Evolutionary conservation across 2,797 vertebrate species (phyloP).

Genomic region (Pseudochirops cupreus): DNA sequence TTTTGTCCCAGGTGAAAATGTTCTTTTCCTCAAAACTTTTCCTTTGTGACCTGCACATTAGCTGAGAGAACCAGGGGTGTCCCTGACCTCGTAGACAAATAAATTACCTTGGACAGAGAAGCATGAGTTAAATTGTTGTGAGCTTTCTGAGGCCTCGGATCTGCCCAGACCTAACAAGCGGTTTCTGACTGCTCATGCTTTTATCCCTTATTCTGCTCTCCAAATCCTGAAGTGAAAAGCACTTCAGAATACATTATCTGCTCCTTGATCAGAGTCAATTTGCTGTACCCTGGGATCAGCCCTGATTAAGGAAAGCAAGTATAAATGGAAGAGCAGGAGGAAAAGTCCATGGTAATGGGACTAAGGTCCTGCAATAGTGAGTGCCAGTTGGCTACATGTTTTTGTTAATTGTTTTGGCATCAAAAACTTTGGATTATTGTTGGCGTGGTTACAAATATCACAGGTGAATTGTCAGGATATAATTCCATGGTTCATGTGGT

Average conservation of each 20-base stretch:
- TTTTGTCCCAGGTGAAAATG: background rate
- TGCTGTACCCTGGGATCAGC: background rate
- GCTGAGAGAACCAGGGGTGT: background rate
- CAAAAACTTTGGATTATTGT: background rate
- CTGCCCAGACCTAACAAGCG: background rate
- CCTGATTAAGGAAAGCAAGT: background rate
- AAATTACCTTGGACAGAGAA: background rate
- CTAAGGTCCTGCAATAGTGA: background rate
- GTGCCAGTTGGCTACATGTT: accelerated
- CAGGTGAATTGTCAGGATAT: background rate
- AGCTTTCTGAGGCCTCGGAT: background rate
- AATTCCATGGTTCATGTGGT: no score
- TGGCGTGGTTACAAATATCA: background rate
- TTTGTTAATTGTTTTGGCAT: background rate
- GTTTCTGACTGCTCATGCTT: background rate
- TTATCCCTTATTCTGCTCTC: background rate
- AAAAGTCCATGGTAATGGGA: background rate
- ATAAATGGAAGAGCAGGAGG: background rate
- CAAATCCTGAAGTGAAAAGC: background rate
- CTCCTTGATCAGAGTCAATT: background rate
- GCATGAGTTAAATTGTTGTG: background rate
- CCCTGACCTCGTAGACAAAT: background rate
- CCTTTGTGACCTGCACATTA: background rate
- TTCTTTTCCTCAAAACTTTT: background rate
- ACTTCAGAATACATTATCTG: background rate